Evolutionary conservation across 2,888 invertebrate genomes (phyloP), one percentile per base, ranked within the genome.

Genomic region (Sarcophaga subvicina): DNA sequence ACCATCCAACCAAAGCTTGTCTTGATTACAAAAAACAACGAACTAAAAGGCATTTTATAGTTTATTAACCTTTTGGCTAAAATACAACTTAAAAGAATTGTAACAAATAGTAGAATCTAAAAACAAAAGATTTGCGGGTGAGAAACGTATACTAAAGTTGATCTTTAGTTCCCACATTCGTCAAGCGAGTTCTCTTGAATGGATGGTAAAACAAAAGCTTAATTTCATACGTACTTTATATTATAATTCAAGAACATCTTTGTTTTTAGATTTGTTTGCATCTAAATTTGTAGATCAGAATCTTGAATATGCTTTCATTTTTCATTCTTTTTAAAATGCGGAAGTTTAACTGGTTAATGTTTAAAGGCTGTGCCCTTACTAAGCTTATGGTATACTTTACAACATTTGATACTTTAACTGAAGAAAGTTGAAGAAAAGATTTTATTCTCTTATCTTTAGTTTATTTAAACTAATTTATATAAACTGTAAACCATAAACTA

Each of bases 21-120:
- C 54, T 54, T 54, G 10, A 54, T 14, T 60, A 72, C 60, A 60
- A 37, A 64, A 45, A 64, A 62, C n/a, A 12, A 66, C 22, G 72
- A 54, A 37, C 63, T 64, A 70, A 22, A 37, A 77, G 63, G 62
- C 79, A 62, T 80, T 81, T 54, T 82, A 27, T 72, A 82, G 87
- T 82, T 84, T 79, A 72, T 71, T 84, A 81, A 84, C 79, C 84
- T 82, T 70, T 66, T 66, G 59, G 25, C 60, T 67, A 20, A 76
- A 37, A 54, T 54, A 17, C 12, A 54, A 49, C 12, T 62, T 62
- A 67, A 17, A 69, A 25, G 4, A 76, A 66, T 54, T 54, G 37
- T n/a, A 66, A 72, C 12, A 54, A 67, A 66, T 54, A 78, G 12
- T 37, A 10, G 37, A 37, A 67, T 12, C 11, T 37, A 70, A 54